These are phyloP conservation scores for Hyperoplus lanceolatus DNA, from an alignment of 2,797 vertebrate genomes.

Conservation along the genomic window DNA sequence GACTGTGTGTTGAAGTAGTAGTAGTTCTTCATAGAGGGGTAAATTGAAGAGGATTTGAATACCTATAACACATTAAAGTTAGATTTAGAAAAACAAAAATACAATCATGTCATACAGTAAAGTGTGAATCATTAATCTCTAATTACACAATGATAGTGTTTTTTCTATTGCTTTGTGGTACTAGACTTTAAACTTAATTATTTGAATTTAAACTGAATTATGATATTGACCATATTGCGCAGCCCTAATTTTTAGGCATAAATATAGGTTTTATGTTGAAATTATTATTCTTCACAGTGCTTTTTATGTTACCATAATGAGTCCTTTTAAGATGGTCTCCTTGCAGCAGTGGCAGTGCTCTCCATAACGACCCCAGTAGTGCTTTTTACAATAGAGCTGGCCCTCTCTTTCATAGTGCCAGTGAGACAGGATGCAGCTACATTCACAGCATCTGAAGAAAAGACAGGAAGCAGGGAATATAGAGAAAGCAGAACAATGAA, in stretches of 20 bases:
- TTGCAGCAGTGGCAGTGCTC: conserved; percentile 95
- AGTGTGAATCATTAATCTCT: too few relatives aligned
- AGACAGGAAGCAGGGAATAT: background rate
- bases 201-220: background rate
- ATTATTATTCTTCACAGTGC: background rate
- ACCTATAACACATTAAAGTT: too few relatives aligned
- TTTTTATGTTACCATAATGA: conserved; percentile 91
- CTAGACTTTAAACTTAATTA: background rate
- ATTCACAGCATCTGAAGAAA: conserved; percentile 91
- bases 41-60: too few relatives aligned
- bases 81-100: too few relatives aligned
- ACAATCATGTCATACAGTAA: too few relatives aligned
- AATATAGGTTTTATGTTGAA: background rate
- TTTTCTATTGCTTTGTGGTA: background rate
- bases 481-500: background rate
- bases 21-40: too few relatives aligned
- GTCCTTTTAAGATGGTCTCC: conserved; percentile 92
- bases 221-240: background rate
- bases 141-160: background rate
- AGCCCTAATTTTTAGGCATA: background rate
- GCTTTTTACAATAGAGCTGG: conserved; percentile 94
- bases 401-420: conserved; percentile 97
- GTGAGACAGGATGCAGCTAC: conserved; percentile 89
- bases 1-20: too few relatives aligned
- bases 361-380: conserved; percentile 94